Base-by-base conservation (phyloP, 2,797 vertebrate genomes). In the Mormyrus proboscirostris region DNA sequence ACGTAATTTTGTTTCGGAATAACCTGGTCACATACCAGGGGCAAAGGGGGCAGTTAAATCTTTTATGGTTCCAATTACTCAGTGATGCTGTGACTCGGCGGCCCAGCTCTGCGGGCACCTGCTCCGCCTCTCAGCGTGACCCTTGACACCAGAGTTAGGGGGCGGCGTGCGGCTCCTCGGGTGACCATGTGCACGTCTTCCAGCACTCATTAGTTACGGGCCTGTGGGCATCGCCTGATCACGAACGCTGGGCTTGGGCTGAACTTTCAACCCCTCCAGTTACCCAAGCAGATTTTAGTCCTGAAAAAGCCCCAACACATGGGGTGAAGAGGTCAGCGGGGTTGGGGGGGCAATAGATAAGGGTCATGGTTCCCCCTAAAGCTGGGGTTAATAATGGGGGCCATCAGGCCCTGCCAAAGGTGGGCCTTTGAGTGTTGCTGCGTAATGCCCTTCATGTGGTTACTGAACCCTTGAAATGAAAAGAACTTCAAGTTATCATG, bases 41-140 rank as follows among this genome's bases (percentile, higher is more conserved):
- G 33, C 85, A 86, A 22, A 47, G 57, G 55, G 88, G 62, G 57
- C 79, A 22, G 87, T 88, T 86, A 90, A 90, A 73, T 25, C 19
- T 47, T 84, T 51, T 12, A 33, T 16, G 88, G 87, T 44, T 86
- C 59, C 79, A 51, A 44, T 88, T 86, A 84, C 69, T 65, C 14
- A 86, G 69, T 41, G 59, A n/a, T 87, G n/a, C 19, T 19, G 16
- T 88, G 29, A 83, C 51, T 85, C 14, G 14, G 69, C 7, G 1
- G n/a, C 29, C 50, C 38, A 51, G 49, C 49, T 59, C 65, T 82
- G n/a, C 8, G 87, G 57, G 44, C 89, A 90, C 88, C 87, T 90
- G 89, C 87, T 85, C 55, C 14, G 3, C 57, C 29, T 29, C 22
- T 22, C 5, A 0, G 49, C 7, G 4, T 49, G 62, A 90, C 87